Base-by-base conservation (phyloP, 2,888 invertebrate genomes). In the Bhutanitis thaidina region DNA sequence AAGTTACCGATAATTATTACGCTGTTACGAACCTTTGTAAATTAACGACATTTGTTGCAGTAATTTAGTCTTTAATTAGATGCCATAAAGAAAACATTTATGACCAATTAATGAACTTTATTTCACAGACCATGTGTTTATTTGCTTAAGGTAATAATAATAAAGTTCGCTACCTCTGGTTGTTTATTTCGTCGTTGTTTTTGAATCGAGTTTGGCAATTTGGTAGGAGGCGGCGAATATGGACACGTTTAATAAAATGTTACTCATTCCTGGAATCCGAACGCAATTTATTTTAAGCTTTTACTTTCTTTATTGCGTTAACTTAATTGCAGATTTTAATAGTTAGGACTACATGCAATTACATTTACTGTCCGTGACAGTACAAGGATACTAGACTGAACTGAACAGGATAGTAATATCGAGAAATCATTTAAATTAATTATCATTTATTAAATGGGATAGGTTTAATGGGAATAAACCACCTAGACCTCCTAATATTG, bases 251-350 rank as follows among this genome's bases (percentile, higher is more conserved):
- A 13, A 50, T 49, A 49, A 49, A 20, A 49, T 44, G 1, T 16
- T 14, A 14, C 49, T 32, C 27, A 15, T 43, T 38, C 43, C 43
- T 32, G 43, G 43, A 52, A 52, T 38, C 38, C 7, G 38, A 14
- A 39, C 14, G 39, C 43, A 52, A 55, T 55, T 52, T 55, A 34
- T 55, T 49, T 43, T 20, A 46, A 16, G 27, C 44, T 40, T 25
- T 9, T 29, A 16, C 39, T 35, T 49, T 38, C 35, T 50, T 44
- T 44, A 47, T 43, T 39, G 5, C 20, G 20, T 20, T 20, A 3
- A 20, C 5, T 20, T 3, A 20, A 20, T 20, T 20, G 20, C 5
- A 20, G 5, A n/a, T n/a, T n/a, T n/a, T n/a, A n/a, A n/a, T n/a
- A n/a, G n/a, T n/a, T n/a, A n/a, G n/a, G n/a, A n/a, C n/a, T n/a